phyloP scores from a whole-genome alignment of 1,140 invertebrate genomes.

The Acyrthosiphon pisum region DNA sequence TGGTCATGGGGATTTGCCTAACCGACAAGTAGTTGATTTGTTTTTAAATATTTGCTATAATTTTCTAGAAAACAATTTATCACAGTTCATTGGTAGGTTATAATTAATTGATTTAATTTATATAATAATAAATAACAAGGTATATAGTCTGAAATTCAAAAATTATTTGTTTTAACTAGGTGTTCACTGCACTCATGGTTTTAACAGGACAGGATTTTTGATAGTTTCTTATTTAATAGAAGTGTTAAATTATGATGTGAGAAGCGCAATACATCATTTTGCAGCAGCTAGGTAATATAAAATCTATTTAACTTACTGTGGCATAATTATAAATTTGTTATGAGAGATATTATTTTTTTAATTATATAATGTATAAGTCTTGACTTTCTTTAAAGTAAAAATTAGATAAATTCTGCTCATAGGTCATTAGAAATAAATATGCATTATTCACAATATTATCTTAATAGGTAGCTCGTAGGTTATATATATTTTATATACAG shows the following conservation, averaged over 20 bases:
- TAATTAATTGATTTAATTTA: constrained; percentile 24
- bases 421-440: background rate
- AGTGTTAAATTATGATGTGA: constrained; percentile 77
- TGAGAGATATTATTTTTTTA: background rate
- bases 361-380: background rate
- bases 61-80: constrained; percentile 79
- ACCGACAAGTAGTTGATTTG: constrained; percentile 75
- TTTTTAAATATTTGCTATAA: constrained; percentile 81
- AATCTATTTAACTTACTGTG: background rate
- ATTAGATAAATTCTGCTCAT: background rate
- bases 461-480: too few species aligned
- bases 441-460: too few species aligned
- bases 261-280: constrained; percentile 83
- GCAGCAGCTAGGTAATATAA: constrained; percentile 68
- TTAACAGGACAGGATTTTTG: constrained; percentile 96
- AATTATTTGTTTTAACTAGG: constrained; percentile 63
- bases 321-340: background rate
- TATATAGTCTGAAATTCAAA: background rate
- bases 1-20: constrained; percentile 66
- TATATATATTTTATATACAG: too few species aligned
- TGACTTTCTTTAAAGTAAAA: background rate
- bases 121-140: background rate
- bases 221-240: constrained; percentile 90
- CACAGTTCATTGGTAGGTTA: constrained; percentile 74
- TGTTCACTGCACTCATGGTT: constrained; percentile 99